Evolutionary conservation across 1,140 invertebrate genomes (phyloP).

Genomic region (Drosophila virilis): DNA sequence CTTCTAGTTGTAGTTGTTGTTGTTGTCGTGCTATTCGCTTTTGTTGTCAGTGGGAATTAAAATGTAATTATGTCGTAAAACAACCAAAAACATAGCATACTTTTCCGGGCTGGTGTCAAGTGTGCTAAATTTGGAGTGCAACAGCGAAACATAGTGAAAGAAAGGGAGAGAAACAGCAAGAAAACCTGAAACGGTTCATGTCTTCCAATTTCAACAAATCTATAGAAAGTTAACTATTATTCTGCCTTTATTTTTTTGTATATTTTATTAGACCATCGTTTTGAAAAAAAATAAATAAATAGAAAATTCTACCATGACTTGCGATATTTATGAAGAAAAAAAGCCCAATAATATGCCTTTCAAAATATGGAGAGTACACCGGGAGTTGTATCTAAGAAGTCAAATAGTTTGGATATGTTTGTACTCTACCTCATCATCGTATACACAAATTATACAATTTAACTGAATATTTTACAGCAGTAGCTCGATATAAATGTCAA

Average conservation of each 20-base stretch:
- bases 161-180: not conserved
- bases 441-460: not conserved
- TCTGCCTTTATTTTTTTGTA: no score
- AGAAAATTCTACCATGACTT: no score
- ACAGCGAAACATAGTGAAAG: not conserved
- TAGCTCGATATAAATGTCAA: slow-evolving; percentile 19
- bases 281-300: no score
- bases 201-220: not conserved
- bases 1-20: slow-evolving; percentile 34
- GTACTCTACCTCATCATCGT: no score
- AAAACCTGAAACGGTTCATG: slow-evolving; percentile 31
- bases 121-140: slow-evolving; percentile 16
- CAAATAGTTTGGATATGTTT: no score
- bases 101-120: slow-evolving; percentile 43
- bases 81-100: slow-evolving; percentile 60
- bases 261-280: no score
- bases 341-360: no score
- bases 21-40: slow-evolving; percentile 52
- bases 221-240: not conserved
- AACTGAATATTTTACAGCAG: slow-evolving; percentile 8
- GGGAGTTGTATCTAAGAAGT: no score
- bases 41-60: slow-evolving; percentile 70
- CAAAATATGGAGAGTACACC: no score
- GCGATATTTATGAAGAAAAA: no score
- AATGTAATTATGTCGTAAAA: slow-evolving; percentile 75